Conservation (phyloP, 2,113 vertebrate species). For the Anoura caudifer region DNA sequence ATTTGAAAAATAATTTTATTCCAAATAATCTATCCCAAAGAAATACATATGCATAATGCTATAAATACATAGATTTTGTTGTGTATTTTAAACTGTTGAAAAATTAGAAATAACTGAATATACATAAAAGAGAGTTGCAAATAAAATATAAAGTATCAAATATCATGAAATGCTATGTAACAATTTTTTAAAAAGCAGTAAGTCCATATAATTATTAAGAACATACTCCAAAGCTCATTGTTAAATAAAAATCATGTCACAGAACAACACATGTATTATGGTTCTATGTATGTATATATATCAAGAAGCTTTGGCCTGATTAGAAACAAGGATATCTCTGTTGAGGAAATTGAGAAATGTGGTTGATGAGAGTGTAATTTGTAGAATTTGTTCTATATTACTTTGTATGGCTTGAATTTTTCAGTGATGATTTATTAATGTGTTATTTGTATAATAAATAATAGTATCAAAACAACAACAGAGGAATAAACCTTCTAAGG, state of each 20-base stretch:
- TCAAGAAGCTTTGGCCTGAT: background rate
- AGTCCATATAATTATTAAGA: background rate
- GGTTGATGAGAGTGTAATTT: background rate
- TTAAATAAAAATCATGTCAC: background rate
- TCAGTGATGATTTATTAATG: background rate
- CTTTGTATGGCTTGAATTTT: background rate
- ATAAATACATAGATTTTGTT: background rate
- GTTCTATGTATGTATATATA: background rate
- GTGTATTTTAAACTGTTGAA: background rate
- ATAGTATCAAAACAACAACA: background rate
- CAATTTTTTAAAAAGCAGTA: background rate
- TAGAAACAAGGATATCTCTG: background rate
- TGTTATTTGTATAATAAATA: background rate
- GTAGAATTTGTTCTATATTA: background rate
- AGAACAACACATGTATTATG: background rate
- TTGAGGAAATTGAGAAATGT: background rate
- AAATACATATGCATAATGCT: background rate
- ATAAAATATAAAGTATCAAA: background rate
- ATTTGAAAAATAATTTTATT: background rate
- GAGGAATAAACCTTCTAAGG: background rate
- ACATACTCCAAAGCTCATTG: background rate
- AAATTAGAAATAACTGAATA: background rate
- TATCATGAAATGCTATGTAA: background rate
- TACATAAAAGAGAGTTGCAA: background rate
- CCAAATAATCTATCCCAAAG: background rate